Evolutionary conservation across 2,888 invertebrate species (phyloP).

Genomic region (Isoperla grammatica): DNA sequence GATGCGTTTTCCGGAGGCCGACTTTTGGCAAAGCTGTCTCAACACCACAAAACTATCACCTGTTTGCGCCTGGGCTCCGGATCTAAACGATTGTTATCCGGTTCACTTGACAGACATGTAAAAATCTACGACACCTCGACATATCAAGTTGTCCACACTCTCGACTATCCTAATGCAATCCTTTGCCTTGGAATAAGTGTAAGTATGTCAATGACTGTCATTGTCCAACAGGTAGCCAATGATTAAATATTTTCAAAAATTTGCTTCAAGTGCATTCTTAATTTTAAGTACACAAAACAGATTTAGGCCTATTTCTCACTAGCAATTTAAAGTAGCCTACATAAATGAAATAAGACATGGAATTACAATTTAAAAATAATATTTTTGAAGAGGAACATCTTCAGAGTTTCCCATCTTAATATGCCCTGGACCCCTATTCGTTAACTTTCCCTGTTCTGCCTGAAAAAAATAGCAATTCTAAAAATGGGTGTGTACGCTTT

Average conservation of each 20-base stretch:
- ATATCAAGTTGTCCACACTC: slow-evolving; percentile 80
- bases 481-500: no score
- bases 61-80: slow-evolving; percentile 75
- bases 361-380: no score
- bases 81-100: slow-evolving; percentile 78
- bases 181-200: slow-evolving; percentile 72
- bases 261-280: neutral
- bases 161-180: slow-evolving; percentile 87
- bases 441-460: no score
- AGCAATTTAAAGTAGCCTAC: no score
- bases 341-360: no score
- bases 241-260: neutral
- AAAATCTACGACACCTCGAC: slow-evolving; percentile 86
- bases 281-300: no score
- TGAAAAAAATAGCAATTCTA: no score
- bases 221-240: neutral
- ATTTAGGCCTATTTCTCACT: no score
- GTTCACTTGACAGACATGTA: slow-evolving; percentile 87
- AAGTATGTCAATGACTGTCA: slow-evolving; percentile 41
- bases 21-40: slow-evolving; percentile 73
- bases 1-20: slow-evolving; percentile 85
- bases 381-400: no score
- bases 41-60: slow-evolving; percentile 95
- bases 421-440: no score
- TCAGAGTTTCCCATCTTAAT: no score